phyloP scores from a whole-genome alignment of 2,888 invertebrate species.

The Eilema depressum region DNA sequence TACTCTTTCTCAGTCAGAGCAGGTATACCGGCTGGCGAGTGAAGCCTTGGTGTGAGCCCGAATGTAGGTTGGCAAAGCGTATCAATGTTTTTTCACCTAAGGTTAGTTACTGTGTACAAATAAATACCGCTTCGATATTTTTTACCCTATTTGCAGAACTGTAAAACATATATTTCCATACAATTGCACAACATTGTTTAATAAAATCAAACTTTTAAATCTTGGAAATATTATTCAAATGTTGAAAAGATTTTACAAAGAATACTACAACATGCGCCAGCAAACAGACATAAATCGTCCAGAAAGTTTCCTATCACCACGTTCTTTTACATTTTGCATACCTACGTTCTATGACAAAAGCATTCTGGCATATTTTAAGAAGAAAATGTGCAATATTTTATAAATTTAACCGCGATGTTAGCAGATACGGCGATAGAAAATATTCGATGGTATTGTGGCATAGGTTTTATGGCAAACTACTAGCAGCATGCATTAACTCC shows the following conservation, averaged over 20 bases:
- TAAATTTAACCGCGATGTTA: slow-evolving; percentile 39
- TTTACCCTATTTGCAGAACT: not conserved
- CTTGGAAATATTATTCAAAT: slow-evolving; percentile 28
- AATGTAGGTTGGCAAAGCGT: too few species aligned
- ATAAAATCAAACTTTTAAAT: slow-evolving; percentile 35
- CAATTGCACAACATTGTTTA: slow-evolving; percentile 13
- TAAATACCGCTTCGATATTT: too few species aligned
- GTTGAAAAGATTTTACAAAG: slow-evolving; percentile 41
- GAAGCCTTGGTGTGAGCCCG: too few species aligned
- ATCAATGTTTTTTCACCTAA: too few species aligned
- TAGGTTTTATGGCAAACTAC: slow-evolving; percentile 59
- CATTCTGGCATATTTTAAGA: slow-evolving; percentile 41
- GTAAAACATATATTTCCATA: not conserved
- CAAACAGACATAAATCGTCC: slow-evolving; percentile 49
- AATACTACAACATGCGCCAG: slow-evolving; percentile 37
- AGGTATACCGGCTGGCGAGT: too few species aligned
- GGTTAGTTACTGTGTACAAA: too few species aligned
- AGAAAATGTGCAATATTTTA: slow-evolving; percentile 48
- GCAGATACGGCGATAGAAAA: slow-evolving; percentile 26
- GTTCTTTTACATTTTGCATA: slow-evolving; percentile 44
- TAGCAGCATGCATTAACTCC: slow-evolving; percentile 64
- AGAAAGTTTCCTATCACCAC: slow-evolving; percentile 49
- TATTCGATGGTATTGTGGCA: slow-evolving; percentile 45
- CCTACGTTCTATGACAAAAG: slow-evolving; percentile 41
- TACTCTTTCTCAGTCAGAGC: too few species aligned